A percentile compares a stretch with the other conserved stretches of the same genome.
These are phyloP conservation scores for Bos taurus DNA, from an alignment of 2,113 vertebrate species.

Conservation along the genomic window ARS-UCD2.0 NC_037331.1:3603501-3604000, in stretches of 20 bases:
- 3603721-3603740: not conserved
- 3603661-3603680: not conserved
- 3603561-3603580: too few relatives aligned
- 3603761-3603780: not conserved
- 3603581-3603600: too few relatives aligned
- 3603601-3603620: not conserved
- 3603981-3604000: not conserved
- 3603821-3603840: not conserved
- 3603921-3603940: not conserved
- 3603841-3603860: not conserved
- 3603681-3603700: not conserved
- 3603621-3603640: not conserved
- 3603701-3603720: not conserved
- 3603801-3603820: not conserved
- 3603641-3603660: not conserved
- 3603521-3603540: too few relatives aligned
- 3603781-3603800: not conserved
- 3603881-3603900: not conserved
- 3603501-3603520: too few relatives aligned
- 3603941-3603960: not conserved
- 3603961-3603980: not conserved
- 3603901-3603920: not conserved
- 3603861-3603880: not conserved
- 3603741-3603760: not conserved
- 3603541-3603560: too few relatives aligned